phyloP scores from a whole-genome alignment of 2,797 vertebrate species.

The Chelon labrosus region DNA sequence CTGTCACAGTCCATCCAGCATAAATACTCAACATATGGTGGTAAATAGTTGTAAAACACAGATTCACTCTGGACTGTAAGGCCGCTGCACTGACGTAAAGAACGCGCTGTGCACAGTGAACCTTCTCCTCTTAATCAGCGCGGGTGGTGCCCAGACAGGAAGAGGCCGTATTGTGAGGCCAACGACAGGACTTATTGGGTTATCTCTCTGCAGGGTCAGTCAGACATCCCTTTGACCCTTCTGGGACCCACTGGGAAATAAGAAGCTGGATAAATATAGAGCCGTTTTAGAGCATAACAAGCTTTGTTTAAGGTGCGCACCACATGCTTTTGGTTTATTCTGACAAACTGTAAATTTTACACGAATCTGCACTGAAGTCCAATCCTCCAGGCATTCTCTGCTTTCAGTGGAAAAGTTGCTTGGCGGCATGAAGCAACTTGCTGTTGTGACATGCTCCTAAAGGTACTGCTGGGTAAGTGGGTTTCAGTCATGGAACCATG shows the following conservation, averaged over 20 bases:
- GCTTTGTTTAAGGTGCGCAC: not conserved
- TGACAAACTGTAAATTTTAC: not conserved
- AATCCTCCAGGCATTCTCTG: not conserved
- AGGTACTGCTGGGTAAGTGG: not conserved
- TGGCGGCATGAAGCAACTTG: not conserved
- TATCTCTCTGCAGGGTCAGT: slow-evolving; percentile 54
- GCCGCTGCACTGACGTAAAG: not conserved
- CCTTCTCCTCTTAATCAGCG: slow-evolving; percentile 16
- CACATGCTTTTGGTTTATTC: not conserved
- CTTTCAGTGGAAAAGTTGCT: not conserved
- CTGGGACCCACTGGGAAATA: slow-evolving; percentile 4
- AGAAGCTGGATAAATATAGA: not conserved
- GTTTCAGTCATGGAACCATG: not conserved
- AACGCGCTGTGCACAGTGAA: not conserved
- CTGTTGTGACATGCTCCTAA: too few species aligned
- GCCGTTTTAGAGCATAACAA: not conserved
- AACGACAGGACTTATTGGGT: slow-evolving; percentile 40
- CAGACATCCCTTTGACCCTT: slow-evolving; percentile 44
- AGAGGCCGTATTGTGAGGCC: slow-evolving; percentile 17
- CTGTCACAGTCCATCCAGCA: too few species aligned
- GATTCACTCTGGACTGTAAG: not conserved
- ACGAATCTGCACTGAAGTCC: not conserved
- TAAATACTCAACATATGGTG: too few species aligned
- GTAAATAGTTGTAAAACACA: too few species aligned
- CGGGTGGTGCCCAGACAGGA: slow-evolving; percentile 40